Percentiles rank a stretch among this genome's conserved stretches.
phyloP scores from a whole-genome alignment of 92 coral and sea anemone genomes.

The Epizoanthus ramosus region DNA sequence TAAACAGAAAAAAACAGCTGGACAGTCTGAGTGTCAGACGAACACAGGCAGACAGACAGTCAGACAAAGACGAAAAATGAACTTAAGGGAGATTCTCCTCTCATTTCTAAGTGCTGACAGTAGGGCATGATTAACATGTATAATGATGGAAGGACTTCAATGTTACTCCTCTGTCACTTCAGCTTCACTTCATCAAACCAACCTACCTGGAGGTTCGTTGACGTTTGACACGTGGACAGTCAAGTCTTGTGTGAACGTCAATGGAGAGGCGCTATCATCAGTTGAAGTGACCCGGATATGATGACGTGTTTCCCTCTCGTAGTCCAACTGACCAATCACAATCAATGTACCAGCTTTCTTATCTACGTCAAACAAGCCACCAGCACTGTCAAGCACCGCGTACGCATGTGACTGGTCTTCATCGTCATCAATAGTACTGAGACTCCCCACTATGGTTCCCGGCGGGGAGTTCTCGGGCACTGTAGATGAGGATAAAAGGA shows the following conservation, averaged over 20 bases:
- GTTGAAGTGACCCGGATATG: slow-evolving; percentile 51
- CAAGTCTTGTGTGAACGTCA: slow-evolving; percentile 64
- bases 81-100: too few species aligned
- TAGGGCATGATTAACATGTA: too few species aligned
- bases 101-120: too few species aligned
- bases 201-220: slow-evolving; percentile 75
- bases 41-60: too few species aligned
- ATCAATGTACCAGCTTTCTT: slow-evolving; percentile 40
- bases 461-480: slow-evolving; percentile 64
- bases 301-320: slow-evolving; percentile 61
- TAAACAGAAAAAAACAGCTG: too few species aligned
- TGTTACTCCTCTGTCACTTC: not conserved
- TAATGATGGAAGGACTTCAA: too few species aligned
- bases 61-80: too few species aligned
- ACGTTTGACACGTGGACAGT: slow-evolving; percentile 59
- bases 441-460: slow-evolving; percentile 55
- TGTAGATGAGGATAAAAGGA: slow-evolving; percentile 55
- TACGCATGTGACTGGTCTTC: slow-evolving; percentile 55
- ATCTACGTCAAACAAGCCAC: slow-evolving; percentile 55
- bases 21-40: too few species aligned
- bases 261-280: slow-evolving; percentile 68
- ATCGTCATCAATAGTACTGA: slow-evolving; percentile 60
- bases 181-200: too few species aligned
- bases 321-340: slow-evolving; percentile 62
- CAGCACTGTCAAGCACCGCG: slow-evolving; percentile 53